Conservation (phyloP, 2,888 invertebrate genomes). For the Scrobipalpa costella region DNA sequence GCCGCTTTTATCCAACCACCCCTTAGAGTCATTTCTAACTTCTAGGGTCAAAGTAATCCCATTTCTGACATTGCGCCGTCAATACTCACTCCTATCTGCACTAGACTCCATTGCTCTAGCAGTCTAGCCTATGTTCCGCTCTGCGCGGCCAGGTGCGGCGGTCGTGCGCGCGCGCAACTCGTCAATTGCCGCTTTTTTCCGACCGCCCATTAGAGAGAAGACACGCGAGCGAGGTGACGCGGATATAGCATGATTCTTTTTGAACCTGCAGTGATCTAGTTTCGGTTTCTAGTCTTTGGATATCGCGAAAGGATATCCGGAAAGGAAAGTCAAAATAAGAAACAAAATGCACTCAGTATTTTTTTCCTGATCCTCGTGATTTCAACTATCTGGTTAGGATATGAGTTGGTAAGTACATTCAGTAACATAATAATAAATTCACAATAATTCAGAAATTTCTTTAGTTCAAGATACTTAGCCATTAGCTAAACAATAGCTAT, state of each 20-base stretch:
- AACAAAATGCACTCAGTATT: too few relatives aligned
- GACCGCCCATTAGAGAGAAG: constrained; percentile 61
- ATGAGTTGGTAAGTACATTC: too few relatives aligned
- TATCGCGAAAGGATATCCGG: too few relatives aligned
- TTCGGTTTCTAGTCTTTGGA: not conserved
- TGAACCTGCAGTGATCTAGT: not conserved
- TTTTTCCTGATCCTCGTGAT: too few relatives aligned
- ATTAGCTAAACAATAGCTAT: too few relatives aligned
- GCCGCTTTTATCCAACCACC: not conserved
- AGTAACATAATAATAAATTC: too few relatives aligned
- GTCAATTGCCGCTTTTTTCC: constrained; percentile 75
- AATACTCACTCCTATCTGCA: not conserved
- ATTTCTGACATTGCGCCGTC: not conserved
- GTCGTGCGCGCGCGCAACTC: constrained; percentile 66
- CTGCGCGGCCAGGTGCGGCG: constrained; percentile 58
- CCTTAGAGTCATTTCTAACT: not conserved
- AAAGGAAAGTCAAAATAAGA: too few relatives aligned
- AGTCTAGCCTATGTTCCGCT: constrained; percentile 12
- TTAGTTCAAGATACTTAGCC: not conserved
- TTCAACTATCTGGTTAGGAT: not conserved
- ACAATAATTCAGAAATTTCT: not conserved
- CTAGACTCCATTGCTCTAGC: not conserved
- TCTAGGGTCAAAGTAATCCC: too few relatives aligned
- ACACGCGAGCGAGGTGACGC: constrained; percentile 63
- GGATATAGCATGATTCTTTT: constrained; percentile 44